These are phyloP conservation scores for Macheiramphus alcinus DNA, from an alignment of 2,113 vertebrate species.

Conservation along the genomic window DNA sequence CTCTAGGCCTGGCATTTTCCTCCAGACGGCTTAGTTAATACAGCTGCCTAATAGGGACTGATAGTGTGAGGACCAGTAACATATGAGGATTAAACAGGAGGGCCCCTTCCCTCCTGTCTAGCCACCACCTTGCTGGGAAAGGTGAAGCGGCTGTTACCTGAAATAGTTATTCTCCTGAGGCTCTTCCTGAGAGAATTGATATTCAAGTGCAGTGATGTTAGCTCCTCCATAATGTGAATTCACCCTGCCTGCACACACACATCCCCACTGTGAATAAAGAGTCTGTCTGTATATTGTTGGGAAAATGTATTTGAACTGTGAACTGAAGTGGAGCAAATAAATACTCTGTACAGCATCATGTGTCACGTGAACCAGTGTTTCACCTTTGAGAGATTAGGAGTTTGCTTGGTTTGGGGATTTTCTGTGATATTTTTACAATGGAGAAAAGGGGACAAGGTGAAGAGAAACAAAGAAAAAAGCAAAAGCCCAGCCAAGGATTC, in stretches of 20 bases:
- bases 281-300: constrained; percentile 58
- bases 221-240: constrained; percentile 62
- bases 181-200: not conserved
- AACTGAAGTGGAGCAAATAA: constrained; percentile 71
- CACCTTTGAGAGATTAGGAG: not conserved
- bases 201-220: not conserved
- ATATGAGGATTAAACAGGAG: not conserved
- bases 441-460: not conserved
- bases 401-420: not conserved
- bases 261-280: constrained; percentile 27
- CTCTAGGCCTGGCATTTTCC: constrained; percentile 11
- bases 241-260: not conserved
- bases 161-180: not conserved
- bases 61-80: not conserved
- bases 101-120: not conserved
- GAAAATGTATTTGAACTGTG: constrained; percentile 69
- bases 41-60: not conserved
- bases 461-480: not conserved
- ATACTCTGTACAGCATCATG: constrained; percentile 33
- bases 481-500: not conserved
- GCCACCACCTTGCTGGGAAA: constrained; percentile 20
- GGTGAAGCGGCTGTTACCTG: not conserved
- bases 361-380: constrained; percentile 3
- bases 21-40: not conserved
- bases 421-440: not conserved